These are phyloP conservation scores for Remorina albescens DNA, from an alignment of 2,797 vertebrate species.

Conservation along the genomic window DNA sequence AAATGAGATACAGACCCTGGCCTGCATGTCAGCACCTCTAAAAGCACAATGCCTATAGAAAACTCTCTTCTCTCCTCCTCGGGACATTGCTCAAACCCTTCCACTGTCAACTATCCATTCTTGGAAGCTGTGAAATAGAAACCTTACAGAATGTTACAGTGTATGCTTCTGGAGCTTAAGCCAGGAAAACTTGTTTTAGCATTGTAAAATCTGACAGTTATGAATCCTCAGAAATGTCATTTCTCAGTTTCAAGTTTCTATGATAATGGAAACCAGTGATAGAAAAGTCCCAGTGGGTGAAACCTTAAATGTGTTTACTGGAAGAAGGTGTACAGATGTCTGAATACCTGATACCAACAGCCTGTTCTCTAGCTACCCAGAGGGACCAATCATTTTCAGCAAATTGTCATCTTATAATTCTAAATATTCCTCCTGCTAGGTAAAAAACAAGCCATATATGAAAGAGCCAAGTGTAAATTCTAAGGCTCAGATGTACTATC, in stretches of 20 bases:
- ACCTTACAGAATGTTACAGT: constrained; percentile 34
- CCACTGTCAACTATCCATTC: constrained; percentile 41
- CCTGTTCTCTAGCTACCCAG: constrained; percentile 66
- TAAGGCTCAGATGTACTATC: constrained; percentile 22
- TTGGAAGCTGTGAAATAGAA: constrained; percentile 54
- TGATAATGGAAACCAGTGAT: constrained; percentile 72
- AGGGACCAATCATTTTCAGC: constrained; percentile 82
- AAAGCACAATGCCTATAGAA: constrained; percentile 66
- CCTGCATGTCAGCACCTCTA: constrained; percentile 65
- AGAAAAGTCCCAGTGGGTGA: constrained; percentile 63
- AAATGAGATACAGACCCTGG: constrained; percentile 65
- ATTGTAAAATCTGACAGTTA: constrained; percentile 70
- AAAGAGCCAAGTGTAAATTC: constrained; percentile 55
- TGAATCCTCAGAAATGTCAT: constrained; percentile 68
- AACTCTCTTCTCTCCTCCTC: constrained; percentile 39
- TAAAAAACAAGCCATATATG: constrained; percentile 60
- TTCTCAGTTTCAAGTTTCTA: constrained; percentile 75
- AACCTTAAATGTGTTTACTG: constrained; percentile 68
- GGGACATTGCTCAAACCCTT: constrained; percentile 51
- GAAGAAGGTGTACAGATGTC: constrained; percentile 70
- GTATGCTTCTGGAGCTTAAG: constrained; percentile 11
- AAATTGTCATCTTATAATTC: constrained; percentile 69
- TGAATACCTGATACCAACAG: constrained; percentile 72
- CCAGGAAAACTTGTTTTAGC: constrained; percentile 31
- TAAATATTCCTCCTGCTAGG: constrained; percentile 60